A percentile compares a stretch with the other conserved stretches of the same genome.
phyloP scores from a whole-genome alignment of 2,888 invertebrate genomes.

The Eumerus sabulonum region DNA sequence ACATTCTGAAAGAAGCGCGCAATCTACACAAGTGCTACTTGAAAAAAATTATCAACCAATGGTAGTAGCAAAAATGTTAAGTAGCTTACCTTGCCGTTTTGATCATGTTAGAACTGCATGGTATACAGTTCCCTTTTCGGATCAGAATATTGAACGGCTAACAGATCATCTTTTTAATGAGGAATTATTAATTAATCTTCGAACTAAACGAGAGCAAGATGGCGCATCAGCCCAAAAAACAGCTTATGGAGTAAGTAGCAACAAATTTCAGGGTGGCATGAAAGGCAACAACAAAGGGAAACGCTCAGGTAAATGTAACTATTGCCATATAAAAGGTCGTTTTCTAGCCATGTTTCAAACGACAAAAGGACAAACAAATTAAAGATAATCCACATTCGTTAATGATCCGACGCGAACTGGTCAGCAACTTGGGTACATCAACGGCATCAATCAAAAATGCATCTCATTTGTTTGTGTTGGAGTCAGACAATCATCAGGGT shows the following conservation, averaged over 20 bases:
- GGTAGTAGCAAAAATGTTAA: slow-evolving; percentile 60
- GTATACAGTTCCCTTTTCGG: slow-evolving; percentile 58
- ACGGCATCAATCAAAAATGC: slow-evolving; percentile 5
- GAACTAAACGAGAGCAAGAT: background rate
- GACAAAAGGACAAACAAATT: slow-evolving; percentile 40
- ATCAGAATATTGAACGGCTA: slow-evolving; percentile 49
- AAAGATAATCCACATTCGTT: slow-evolving; percentile 32
- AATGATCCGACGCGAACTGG: slow-evolving; percentile 23
- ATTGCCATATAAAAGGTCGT: slow-evolving; percentile 53
- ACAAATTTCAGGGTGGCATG: slow-evolving; percentile 9
- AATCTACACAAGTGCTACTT: slow-evolving; percentile 53
- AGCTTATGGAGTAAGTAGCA: slow-evolving; percentile 27
- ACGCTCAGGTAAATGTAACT: slow-evolving; percentile 53
- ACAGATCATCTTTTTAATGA: slow-evolving; percentile 61
- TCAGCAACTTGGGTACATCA: background rate
- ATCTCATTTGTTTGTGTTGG: slow-evolving; percentile 47
- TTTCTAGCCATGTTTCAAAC: slow-evolving; percentile 60
- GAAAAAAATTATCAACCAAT: slow-evolving; percentile 59
- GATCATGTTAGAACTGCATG: slow-evolving; percentile 64
- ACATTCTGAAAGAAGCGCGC: slow-evolving; percentile 60
- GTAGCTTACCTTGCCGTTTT: slow-evolving; percentile 57
- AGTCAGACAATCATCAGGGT: slow-evolving; percentile 10
- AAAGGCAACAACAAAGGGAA: slow-evolving; percentile 20
- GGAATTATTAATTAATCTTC: background rate
- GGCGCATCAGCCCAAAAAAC: slow-evolving; percentile 2